Evolutionary conservation across 2,888 invertebrate genomes (phyloP).

Genomic region (Lumbricus terrestris): DNA sequence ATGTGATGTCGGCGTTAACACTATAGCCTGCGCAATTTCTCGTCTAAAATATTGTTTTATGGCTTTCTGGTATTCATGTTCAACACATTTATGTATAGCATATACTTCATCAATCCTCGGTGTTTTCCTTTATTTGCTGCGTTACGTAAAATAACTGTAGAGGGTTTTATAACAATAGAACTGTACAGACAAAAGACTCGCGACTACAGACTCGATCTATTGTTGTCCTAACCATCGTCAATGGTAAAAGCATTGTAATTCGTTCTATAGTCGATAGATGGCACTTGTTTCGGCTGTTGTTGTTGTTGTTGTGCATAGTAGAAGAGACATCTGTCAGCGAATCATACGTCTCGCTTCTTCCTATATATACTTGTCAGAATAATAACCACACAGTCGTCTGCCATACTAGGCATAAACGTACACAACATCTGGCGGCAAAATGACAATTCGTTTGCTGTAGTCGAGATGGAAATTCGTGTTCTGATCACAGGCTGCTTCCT

Average conservation of each 20-base stretch:
- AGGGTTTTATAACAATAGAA: not conserved
- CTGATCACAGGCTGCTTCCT: not conserved
- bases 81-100: too few species aligned
- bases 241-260: not conserved
- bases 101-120: not conserved
- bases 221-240: not conserved
- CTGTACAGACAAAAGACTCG: not conserved
- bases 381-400: not conserved
- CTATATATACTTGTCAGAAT: not conserved
- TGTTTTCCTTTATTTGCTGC: not conserved
- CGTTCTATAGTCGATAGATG: not conserved
- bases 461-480: not conserved
- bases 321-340: not conserved
- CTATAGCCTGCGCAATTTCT: not conserved
- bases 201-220: not conserved
- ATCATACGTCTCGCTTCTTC: not conserved
- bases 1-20: not conserved
- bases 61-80: not conserved
- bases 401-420: not conserved
- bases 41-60: not conserved
- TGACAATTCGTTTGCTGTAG: not conserved
- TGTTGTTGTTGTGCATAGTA: slow-evolving; percentile 3
- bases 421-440: not conserved
- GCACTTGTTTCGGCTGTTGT: not conserved
- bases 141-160: not conserved